phyloP scores from a whole-genome alignment of 2,888 invertebrate species.

The Drosophila demipolita region DNA sequence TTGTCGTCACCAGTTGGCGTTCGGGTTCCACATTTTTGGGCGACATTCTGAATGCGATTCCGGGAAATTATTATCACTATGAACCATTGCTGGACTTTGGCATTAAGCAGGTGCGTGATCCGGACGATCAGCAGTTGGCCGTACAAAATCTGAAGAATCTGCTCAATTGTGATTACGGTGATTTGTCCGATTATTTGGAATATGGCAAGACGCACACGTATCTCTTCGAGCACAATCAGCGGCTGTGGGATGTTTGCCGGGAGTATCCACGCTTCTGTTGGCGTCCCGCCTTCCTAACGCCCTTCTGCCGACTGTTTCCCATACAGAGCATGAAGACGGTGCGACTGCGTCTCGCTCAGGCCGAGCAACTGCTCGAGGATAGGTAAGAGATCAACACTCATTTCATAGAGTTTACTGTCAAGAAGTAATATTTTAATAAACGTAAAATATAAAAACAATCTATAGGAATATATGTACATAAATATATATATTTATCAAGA shows the following conservation, averaged over 20 bases:
- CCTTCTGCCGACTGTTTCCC: constrained; percentile 93
- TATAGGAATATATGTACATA: neutral
- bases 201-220: constrained; percentile 91
- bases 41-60: constrained; percentile 92
- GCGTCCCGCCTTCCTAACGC: constrained; percentile 90
- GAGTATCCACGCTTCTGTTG: constrained; percentile 89
- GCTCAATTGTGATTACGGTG: constrained; percentile 91
- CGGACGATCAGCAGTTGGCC: constrained; percentile 89
- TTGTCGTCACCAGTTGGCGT: constrained; percentile 95
- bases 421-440: neutral
- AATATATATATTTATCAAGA: neutral
- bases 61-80: constrained; percentile 95
- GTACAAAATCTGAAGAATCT: constrained; percentile 89
- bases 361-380: constrained; percentile 90
- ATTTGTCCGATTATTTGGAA: constrained; percentile 90
- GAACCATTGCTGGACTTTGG: constrained; percentile 94
- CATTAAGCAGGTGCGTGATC: constrained; percentile 92
- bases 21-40: constrained; percentile 96
- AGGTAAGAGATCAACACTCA: constrained; percentile 86
- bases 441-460: neutral
- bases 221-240: constrained; percentile 93
- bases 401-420: neutral
- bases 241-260: constrained; percentile 93
- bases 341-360: constrained; percentile 90
- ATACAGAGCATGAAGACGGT: constrained; percentile 96